A percentile compares a stretch with the other conserved stretches of the same genome.
Conservation (phyloP, 2,797 vertebrate genomes). For the Neosilurus mollespiculum region DNA sequence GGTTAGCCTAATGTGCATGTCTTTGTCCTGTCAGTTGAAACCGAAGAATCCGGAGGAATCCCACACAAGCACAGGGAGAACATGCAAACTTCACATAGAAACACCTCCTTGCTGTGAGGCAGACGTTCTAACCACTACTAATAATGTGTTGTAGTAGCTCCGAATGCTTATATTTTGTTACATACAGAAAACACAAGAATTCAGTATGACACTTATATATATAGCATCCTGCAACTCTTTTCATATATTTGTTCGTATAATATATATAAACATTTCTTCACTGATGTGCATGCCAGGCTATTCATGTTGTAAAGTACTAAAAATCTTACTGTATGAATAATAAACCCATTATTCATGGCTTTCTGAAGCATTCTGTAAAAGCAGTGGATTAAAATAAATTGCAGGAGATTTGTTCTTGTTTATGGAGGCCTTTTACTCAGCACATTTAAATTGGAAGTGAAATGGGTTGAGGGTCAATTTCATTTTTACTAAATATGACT, state of each 20-base stretch:
- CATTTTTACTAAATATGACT: conserved; percentile 28
- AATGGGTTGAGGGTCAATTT: conserved; percentile 14
- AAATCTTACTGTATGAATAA: neutral
- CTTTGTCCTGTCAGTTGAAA: no score
- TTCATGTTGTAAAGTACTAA: neutral
- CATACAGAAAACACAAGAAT: no score
- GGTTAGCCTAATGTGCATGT: no score
- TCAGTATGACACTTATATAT: no score
- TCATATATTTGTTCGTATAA: neutral
- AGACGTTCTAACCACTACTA: no score
- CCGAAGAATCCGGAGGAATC: no score
- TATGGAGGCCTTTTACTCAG: conserved; percentile 6
- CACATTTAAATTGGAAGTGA: conserved; percentile 3
- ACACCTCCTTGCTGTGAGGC: no score
- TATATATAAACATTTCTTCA: neutral
- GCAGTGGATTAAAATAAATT: conserved; percentile 6
- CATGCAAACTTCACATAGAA: no score
- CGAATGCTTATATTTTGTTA: no score
- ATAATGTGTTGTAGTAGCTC: no score
- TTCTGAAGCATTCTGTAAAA: conserved; percentile 13
- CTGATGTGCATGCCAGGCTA: neutral
- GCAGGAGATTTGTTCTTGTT: neutral
- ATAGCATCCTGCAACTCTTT: no score
- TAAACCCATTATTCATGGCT: neutral
- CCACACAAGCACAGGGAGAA: no score